phyloP scores from a whole-genome alignment of 2,113 vertebrate genomes.

The Cynopterus brachyotis region DNA sequence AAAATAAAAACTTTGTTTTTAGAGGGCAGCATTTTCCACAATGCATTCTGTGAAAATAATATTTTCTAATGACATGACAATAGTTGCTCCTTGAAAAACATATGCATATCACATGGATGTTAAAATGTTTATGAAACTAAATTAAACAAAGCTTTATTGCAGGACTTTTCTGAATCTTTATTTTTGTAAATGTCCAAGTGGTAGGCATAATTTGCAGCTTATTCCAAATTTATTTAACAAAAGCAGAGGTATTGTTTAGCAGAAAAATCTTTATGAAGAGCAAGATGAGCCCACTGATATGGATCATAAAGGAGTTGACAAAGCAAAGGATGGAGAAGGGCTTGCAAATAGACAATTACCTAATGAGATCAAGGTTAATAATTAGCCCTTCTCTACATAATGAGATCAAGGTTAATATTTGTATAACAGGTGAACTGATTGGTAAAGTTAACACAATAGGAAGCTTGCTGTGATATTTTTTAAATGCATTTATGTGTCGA shows the following conservation, averaged over 20 bases:
- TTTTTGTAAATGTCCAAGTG: conserved; percentile 25
- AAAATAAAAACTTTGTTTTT: conserved; percentile 11
- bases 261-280: background rate
- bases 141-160: background rate
- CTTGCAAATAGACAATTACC: background rate
- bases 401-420: background rate
- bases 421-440: background rate
- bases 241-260: background rate
- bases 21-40: background rate
- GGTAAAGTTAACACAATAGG: background rate
- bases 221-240: background rate
- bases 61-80: background rate
- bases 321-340: background rate
- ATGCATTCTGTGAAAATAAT: background rate
- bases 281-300: background rate
- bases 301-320: background rate
- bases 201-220: background rate
- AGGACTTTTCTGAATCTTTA: background rate
- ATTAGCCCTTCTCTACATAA: background rate
- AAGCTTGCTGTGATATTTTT: background rate
- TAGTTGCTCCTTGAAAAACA: background rate
- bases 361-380: background rate
- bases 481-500: background rate
- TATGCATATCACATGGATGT: background rate
- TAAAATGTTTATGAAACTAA: background rate